Base-by-base conservation (phyloP, 2,113 vertebrate genomes). In the Phycodurus eques region DNA sequence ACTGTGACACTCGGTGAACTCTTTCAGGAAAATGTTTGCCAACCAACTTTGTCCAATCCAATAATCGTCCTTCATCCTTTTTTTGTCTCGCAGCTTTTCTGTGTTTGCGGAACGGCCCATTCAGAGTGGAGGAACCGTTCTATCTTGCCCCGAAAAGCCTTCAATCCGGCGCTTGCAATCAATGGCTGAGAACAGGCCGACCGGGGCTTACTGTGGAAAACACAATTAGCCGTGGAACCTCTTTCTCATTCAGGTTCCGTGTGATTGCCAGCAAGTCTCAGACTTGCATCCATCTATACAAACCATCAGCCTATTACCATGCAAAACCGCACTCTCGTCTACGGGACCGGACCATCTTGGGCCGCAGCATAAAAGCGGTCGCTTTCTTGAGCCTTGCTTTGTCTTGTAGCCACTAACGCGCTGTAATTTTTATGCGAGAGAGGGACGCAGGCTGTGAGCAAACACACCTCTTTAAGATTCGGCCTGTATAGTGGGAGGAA, bases 141-240 rank as follows among this genome's bases (percentile, higher is more conserved):
- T 83, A 78, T 78, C 53, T 64, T 39, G 8, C 47, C 81, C 76
- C 92, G 88, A 93, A 93, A 90, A 89, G 83, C 87, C 83, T 87
- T 84, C 81, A 80, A 88, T 88, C 78, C 85, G 69, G 57, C 54
- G 69, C 68, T 80, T 83, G 75, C 71, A 65, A 68, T 79, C 85
- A 91, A 91, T 85, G 79, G 88, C 80, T 88, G 86, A 90, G 91
- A 92, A 92, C 78, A 71, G 88, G 56, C 78, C 13, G 13, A 84
- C 81, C 70, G 19, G 54, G 74, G 80, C 85, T 85, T 92, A 92
- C 89, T 77, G 82, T 80, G 82, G 75, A 76, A 88, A 92, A 92
- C 85, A 92, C 88, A 92, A 94, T 93, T 92, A 93, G 81, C 88
- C 77, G 87, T 78, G 90, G 87, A 84, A 80, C 88, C 86, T 87